phyloP scores from a whole-genome alignment of 2,797 vertebrate genomes.

The Poliocrania exsul region DNA sequence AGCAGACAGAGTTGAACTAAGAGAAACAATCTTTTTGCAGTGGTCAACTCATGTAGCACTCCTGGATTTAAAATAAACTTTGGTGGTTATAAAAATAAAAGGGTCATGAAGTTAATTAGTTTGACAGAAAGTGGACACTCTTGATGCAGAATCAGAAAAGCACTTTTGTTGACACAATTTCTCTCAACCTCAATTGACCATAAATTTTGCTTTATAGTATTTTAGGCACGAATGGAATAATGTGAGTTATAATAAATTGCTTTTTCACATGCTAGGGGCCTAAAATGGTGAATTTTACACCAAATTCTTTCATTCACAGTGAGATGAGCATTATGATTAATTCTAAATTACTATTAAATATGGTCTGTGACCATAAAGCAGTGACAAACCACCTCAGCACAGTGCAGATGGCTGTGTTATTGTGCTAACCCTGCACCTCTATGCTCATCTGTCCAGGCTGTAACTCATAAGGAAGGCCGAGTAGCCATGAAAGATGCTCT shows the following conservation, averaged over 20 bases:
- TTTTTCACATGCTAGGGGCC: not conserved
- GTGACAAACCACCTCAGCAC: not conserved
- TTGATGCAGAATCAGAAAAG: constrained; percentile 11
- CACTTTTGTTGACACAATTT: not conserved
- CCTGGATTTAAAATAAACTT: not conserved
- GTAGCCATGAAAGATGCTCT: constrained; percentile 25
- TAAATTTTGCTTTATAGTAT: not conserved
- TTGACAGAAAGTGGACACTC: constrained; percentile 11
- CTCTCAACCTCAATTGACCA: not conserved
- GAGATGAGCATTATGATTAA: not conserved
- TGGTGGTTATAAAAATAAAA: not conserved
- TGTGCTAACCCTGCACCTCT: constrained; percentile 23
- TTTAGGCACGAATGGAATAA: constrained; percentile 12
- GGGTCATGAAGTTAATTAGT: not conserved
- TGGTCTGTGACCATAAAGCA: not conserved
- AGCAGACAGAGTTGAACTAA: not conserved
- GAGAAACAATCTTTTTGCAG: not conserved
- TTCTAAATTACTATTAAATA: not conserved
- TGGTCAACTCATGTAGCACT: not conserved
- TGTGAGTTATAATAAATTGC: not conserved
- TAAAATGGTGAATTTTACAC: not conserved
- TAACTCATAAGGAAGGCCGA: constrained; percentile 34
- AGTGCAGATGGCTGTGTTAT: not conserved
- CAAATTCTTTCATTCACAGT: not conserved
- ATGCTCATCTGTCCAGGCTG: not conserved